Evolutionary conservation across 2,888 invertebrate species (phyloP).

Genomic region (Agriopis leucophaearia): DNA sequence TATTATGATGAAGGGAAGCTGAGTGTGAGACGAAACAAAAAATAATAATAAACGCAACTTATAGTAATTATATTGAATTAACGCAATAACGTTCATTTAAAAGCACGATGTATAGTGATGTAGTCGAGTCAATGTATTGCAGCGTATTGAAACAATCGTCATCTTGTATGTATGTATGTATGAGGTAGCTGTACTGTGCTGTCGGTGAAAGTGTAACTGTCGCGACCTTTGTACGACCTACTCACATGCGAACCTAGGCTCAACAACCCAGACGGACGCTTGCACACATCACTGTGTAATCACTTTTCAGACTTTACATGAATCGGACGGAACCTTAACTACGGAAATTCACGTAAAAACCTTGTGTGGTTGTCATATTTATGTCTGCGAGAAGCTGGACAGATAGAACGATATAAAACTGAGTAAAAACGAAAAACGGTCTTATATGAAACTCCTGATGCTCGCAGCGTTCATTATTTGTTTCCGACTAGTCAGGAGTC

Average conservation of each 20-base stretch:
- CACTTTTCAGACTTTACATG: neutral
- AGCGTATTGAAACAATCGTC: neutral
- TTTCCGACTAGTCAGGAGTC: too few species aligned
- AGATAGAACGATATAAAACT: too few species aligned
- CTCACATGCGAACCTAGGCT: slow-evolving; percentile 1
- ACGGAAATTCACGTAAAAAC: neutral
- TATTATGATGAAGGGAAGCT: too few species aligned
- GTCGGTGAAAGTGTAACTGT: slow-evolving; percentile 13
- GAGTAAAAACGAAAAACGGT: neutral
- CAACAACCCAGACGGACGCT: neutral
- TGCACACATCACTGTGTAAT: neutral
- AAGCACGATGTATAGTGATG: neutral
- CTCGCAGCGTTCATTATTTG: too few species aligned
- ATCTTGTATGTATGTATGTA: too few species aligned
- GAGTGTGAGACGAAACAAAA: too few species aligned
- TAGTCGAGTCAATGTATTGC: too few species aligned
- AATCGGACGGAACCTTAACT: neutral
- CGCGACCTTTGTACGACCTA: slow-evolving; percentile 12
- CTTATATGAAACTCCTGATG: neutral
- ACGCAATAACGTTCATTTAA: too few species aligned
- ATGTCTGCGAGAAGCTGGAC: too few species aligned
- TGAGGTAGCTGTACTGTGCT: neutral
- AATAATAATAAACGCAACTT: too few species aligned
- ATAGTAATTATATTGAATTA: too few species aligned
- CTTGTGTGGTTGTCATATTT: neutral